A percentile compares a stretch with the other conserved stretches of the same genome.
Evolutionary conservation across 1,140 invertebrate species (phyloP).

Genomic region (Drosophila nebulosa): DNA sequence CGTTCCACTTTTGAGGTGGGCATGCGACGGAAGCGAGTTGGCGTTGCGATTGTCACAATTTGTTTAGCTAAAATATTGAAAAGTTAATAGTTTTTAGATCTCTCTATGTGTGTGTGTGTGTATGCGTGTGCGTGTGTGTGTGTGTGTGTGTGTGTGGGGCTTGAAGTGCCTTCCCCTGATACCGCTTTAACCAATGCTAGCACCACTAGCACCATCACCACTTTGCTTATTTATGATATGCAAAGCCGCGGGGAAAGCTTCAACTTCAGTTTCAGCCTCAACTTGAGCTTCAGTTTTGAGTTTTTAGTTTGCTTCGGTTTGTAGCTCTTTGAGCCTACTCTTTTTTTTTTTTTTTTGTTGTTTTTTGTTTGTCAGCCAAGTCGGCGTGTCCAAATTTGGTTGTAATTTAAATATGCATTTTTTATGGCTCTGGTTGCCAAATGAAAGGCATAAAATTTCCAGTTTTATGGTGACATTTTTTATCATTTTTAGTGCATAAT

Average conservation of each 20-base stretch:
- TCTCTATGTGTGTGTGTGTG: constrained; percentile 1
- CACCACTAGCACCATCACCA: neutral
- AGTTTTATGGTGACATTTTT: constrained; percentile 25
- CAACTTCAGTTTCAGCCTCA: constrained; percentile 21
- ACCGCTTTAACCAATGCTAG: neutral
- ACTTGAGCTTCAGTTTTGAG: constrained; percentile 4
- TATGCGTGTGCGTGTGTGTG: constrained; percentile 6
- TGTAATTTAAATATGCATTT: constrained; percentile 61
- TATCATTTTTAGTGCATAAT: neutral
- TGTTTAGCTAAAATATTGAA: constrained; percentile 60
- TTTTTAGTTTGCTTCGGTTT: constrained; percentile 16
- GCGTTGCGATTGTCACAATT: constrained; percentile 62
- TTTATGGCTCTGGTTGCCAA: constrained; percentile 23
- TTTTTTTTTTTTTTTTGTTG: too few relatives aligned
- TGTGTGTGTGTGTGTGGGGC: constrained; percentile 25
- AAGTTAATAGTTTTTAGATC: constrained; percentile 44
- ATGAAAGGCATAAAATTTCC: constrained; percentile 14
- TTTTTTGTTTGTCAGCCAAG: neutral
- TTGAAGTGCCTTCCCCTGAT: constrained; percentile 8
- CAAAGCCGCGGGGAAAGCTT: constrained; percentile 47
- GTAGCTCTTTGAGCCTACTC: constrained; percentile 39
- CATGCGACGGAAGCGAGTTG: constrained; percentile 58
- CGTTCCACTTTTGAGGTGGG: constrained; percentile 43
- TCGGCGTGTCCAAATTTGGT: constrained; percentile 38
- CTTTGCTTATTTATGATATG: constrained; percentile 24